Conservation (phyloP, 2,113 vertebrate species). For the Nycticryphes semicollaris region DNA sequence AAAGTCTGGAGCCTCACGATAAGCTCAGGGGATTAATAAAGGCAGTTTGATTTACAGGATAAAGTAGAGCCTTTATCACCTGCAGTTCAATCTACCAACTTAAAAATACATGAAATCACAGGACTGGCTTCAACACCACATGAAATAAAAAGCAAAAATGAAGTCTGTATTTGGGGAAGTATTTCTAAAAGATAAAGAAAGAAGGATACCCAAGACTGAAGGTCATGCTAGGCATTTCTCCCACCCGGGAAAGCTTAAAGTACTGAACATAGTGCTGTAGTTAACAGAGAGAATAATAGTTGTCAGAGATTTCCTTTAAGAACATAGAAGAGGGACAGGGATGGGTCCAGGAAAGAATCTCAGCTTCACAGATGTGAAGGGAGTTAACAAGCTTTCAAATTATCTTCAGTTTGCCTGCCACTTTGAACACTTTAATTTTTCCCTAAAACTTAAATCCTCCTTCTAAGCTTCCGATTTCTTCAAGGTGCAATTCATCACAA, state of each 20-base stretch:
- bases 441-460: slow-evolving; percentile 12
- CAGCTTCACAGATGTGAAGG: background rate
- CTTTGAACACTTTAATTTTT: slow-evolving; percentile 6
- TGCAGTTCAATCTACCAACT: background rate
- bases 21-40: slow-evolving; percentile 11
- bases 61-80: slow-evolving; percentile 25
- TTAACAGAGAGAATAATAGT: background rate
- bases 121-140: background rate
- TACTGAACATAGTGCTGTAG: background rate
- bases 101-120: slow-evolving; percentile 8
- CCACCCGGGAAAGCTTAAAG: background rate
- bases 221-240: background rate
- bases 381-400: background rate
- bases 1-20: background rate
- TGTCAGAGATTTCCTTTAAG: slow-evolving; percentile 12
- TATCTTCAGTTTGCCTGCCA: slow-evolving; percentile 6
- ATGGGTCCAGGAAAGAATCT: background rate
- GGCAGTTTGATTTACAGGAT: slow-evolving; percentile 1
- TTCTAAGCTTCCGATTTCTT: slow-evolving; percentile 18
- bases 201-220: background rate
- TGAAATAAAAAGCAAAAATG: slow-evolving; percentile 37
- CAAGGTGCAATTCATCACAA: slow-evolving; percentile 7
- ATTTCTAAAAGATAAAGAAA: slow-evolving; percentile 27
- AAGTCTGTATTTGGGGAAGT: background rate
- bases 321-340: background rate